Evolutionary conservation across 2,797 vertebrate species (phyloP).

Genomic region (Catostomus latipinnis): DNA sequence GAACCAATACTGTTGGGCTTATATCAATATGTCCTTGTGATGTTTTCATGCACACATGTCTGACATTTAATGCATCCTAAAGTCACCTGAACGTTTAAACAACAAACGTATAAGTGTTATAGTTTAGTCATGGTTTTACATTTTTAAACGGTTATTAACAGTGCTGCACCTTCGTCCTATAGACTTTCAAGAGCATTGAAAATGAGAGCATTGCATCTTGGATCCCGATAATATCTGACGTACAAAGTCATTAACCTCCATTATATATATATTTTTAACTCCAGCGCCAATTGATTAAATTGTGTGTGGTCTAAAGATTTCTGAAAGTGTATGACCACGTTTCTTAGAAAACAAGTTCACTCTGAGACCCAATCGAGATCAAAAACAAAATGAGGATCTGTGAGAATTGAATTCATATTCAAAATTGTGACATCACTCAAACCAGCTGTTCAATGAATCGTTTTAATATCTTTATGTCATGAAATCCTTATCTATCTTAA

Average conservation of each 20-base stretch:
- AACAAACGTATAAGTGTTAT: no score
- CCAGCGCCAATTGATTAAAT: background rate
- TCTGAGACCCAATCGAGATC: background rate
- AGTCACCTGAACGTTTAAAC: no score
- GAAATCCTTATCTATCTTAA: background rate
- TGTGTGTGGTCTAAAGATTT: no score
- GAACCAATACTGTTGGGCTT: no score
- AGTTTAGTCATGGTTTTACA: no score
- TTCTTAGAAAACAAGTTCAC: background rate
- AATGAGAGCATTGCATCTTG: constrained; percentile 2
- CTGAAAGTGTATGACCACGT: background rate
- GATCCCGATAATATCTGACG: constrained; percentile 6
- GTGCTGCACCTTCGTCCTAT: no score
- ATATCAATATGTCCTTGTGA: no score
- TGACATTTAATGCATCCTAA: no score
- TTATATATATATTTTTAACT: background rate
- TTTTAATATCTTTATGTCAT: background rate
- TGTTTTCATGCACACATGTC: no score
- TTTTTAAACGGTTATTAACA: no score
- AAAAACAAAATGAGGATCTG: background rate
- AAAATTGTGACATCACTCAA: background rate
- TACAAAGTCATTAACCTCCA: background rate
- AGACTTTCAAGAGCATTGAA: no score
- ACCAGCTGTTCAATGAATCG: background rate
- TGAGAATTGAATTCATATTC: background rate